A percentile compares a stretch with the other conserved stretches of the same genome.
Evolutionary conservation across 2,797 vertebrate species (phyloP).

Genomic region (Babyrousa celebensis): DNA sequence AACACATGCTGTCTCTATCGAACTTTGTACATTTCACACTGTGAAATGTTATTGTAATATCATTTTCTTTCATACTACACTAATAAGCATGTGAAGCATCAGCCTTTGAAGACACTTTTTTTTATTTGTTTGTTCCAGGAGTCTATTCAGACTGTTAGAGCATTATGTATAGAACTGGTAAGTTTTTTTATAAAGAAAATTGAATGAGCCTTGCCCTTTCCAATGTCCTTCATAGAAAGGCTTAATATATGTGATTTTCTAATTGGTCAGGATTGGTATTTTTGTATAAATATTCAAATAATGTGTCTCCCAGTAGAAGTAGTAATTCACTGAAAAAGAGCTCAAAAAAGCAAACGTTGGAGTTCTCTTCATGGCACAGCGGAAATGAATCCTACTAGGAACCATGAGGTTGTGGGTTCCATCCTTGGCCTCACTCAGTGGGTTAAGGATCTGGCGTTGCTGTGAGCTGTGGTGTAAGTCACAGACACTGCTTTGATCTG

Average conservation of each 20-base stretch:
- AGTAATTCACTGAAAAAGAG: background rate
- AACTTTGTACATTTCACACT: constrained; percentile 3
- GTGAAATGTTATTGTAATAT: constrained; percentile 46
- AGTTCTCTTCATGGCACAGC: too few relatives aligned
- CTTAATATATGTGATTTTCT: background rate
- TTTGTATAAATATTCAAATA: background rate
- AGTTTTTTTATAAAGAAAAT: constrained; percentile 13
- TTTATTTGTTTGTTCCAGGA: background rate
- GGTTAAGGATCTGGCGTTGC: too few relatives aligned
- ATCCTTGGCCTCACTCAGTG: too few relatives aligned
- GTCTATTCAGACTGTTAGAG: constrained; percentile 2
- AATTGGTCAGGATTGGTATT: background rate
- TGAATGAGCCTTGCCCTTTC: background rate
- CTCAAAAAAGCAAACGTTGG: background rate
- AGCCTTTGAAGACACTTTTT: background rate
- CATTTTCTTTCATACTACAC: constrained; percentile 1
- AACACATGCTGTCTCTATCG: background rate
- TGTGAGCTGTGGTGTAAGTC: too few relatives aligned
- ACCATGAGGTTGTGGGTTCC: too few relatives aligned
- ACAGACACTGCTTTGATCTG: too few relatives aligned
- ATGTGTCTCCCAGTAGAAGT: background rate
- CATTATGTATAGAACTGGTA: background rate
- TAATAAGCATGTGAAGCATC: constrained; percentile 49
- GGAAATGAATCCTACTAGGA: too few relatives aligned
- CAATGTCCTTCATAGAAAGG: background rate